A percentile compares a stretch with the other conserved stretches of the same genome.
These are phyloP conservation scores for Sphenodon punctatus DNA, from an alignment of 2,797 vertebrate species.

Conservation along the genomic window DNA sequence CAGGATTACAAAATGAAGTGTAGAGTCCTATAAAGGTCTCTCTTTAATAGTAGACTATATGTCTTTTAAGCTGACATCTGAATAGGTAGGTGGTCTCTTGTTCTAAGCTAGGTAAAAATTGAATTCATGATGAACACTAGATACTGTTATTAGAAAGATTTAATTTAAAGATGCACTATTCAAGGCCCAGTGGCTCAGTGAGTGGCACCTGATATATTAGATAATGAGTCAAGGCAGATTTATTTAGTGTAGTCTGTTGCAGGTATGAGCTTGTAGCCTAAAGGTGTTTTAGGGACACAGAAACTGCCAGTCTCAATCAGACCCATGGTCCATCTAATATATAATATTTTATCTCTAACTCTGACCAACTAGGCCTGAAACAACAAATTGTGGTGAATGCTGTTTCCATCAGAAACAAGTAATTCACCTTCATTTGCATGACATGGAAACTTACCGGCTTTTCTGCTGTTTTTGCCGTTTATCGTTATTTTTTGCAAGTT, in stretches of 20 bases:
- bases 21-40: slow-evolving; percentile 34
- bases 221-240: accelerated
- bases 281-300: background rate
- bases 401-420: too few relatives aligned
- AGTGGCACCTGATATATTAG: background rate
- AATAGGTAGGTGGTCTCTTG: slow-evolving; percentile 24
- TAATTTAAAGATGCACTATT: slow-evolving; percentile 64
- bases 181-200: background rate
- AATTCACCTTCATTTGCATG: too few relatives aligned
- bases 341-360: too few relatives aligned
- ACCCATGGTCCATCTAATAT: too few relatives aligned
- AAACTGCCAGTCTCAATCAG: too few relatives aligned
- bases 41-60: slow-evolving; percentile 32
- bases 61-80: slow-evolving; percentile 42
- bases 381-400: too few relatives aligned
- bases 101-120: slow-evolving; percentile 22
- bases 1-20: slow-evolving; percentile 34
- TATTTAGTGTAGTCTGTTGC: too few relatives aligned
- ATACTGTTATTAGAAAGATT: slow-evolving; percentile 15
- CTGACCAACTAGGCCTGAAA: too few relatives aligned
- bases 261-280: background rate
- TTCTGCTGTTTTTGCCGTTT: too few relatives aligned
- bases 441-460: too few relatives aligned
- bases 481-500: too few relatives aligned
- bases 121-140: background rate